phyloP scores from a whole-genome alignment of 2,113 vertebrate genomes.

The Hylia prasina region DNA sequence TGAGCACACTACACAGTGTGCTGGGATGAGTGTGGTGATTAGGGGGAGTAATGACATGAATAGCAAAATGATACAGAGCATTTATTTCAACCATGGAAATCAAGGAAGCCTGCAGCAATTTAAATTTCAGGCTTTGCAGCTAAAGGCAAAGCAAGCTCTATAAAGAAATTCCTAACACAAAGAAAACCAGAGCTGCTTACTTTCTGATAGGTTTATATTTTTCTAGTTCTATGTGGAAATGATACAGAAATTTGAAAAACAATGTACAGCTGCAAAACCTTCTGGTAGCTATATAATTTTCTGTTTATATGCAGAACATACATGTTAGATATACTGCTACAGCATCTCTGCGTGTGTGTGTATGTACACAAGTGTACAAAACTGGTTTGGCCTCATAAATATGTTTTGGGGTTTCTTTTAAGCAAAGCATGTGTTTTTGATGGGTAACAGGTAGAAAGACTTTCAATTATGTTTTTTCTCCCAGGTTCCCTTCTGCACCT shows the following conservation, averaged over 20 bases:
- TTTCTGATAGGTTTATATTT: background rate
- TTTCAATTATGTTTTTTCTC: background rate
- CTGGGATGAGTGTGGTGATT: constrained; percentile 45
- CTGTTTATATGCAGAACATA: background rate
- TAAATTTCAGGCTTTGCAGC: constrained; percentile 38
- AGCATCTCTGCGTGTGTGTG: background rate
- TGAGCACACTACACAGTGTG: constrained; percentile 16
- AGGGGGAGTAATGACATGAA: constrained; percentile 55
- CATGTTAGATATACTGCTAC: background rate
- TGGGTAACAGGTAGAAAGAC: background rate
- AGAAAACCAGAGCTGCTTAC: background rate
- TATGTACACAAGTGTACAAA: background rate
- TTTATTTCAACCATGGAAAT: constrained; percentile 51
- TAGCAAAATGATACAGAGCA: constrained; percentile 43
- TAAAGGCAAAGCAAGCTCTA: constrained; percentile 17
- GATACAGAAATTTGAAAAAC: background rate
- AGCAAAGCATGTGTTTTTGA: background rate
- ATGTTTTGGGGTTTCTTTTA: background rate
- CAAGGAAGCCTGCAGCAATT: constrained; percentile 48
- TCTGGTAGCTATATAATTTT: background rate
- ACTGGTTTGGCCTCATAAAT: background rate
- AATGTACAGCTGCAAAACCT: background rate
- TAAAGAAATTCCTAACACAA: background rate
- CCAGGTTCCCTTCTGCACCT: background rate
- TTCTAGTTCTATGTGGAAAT: background rate